Conservation (phyloP, 2,797 vertebrate genomes). For the Mormyrops attenuatus region DNA sequence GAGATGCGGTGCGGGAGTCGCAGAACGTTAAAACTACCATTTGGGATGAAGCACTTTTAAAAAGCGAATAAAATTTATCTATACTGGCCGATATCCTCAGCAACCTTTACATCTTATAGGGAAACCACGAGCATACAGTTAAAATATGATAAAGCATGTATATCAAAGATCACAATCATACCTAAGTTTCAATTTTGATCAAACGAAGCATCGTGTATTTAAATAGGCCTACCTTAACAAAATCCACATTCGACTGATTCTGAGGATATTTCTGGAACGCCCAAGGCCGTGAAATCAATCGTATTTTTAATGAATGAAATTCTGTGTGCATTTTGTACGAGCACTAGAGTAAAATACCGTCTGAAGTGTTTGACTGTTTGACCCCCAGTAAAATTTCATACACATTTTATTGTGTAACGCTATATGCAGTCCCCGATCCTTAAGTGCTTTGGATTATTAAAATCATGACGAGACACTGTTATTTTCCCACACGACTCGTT, state of each 20-base stretch:
- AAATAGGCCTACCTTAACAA: not conserved
- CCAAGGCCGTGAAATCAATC: not conserved
- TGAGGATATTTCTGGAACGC: not conserved
- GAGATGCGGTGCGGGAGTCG: not conserved
- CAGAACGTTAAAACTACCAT: not conserved
- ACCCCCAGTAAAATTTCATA: not conserved
- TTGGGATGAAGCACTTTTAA: not conserved
- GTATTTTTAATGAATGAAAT: not conserved
- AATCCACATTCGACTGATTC: not conserved
- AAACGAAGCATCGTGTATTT: not conserved
- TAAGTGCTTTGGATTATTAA: not conserved
- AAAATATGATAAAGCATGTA: not conserved
- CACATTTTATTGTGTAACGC: not conserved
- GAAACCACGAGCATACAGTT: not conserved
- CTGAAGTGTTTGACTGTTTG: not conserved
- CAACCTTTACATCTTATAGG: not conserved
- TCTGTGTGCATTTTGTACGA: not conserved
- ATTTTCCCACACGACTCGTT: not conserved
- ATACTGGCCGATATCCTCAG: not conserved
- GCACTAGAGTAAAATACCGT: not conserved
- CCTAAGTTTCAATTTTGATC: not conserved
- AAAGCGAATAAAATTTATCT: not conserved
- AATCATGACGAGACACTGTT: not conserved
- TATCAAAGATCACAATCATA: not conserved
- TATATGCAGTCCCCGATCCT: not conserved